Conservation (phyloP, 2,888 invertebrate genomes). For the Therioaphis trifolii region DNA sequence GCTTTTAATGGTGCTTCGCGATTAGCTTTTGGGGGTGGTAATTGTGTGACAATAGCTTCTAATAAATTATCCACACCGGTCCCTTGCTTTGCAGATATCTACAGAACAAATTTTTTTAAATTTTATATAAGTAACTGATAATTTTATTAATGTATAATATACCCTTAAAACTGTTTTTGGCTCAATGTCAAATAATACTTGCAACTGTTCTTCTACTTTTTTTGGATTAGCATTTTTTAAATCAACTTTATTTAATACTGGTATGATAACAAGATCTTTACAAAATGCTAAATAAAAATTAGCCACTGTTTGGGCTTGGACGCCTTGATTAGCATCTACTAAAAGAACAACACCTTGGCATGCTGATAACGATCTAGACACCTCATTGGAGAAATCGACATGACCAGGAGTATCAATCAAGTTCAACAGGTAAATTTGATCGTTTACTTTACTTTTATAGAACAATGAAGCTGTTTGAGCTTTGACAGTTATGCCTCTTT, state of each 20-base stretch:
- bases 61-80: slow-evolving; percentile 83
- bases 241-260: slow-evolving; percentile 97
- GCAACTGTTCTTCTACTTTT: slow-evolving; percentile 81
- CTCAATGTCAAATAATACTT: slow-evolving; percentile 84
- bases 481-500: slow-evolving; percentile 98
- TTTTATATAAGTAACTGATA: slow-evolving; percentile 7
- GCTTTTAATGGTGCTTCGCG: slow-evolving; percentile 78
- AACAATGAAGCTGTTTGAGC: slow-evolving; percentile 94
- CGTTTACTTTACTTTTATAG: slow-evolving; percentile 75
- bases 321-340: slow-evolving; percentile 93
- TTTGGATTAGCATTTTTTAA: slow-evolving; percentile 90
- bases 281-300: slow-evolving; percentile 92
- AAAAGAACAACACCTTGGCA: slow-evolving; percentile 93
- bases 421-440: slow-evolving; percentile 84
- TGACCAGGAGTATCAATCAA: slow-evolving; percentile 98
- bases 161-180: slow-evolving; percentile 80
- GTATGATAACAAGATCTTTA: slow-evolving; percentile 84
- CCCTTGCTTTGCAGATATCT: slow-evolving; percentile 92
- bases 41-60: slow-evolving; percentile 79
- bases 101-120: slow-evolving; percentile 59
- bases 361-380: slow-evolving; percentile 88
- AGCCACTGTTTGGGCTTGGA: slow-evolving; percentile 98
- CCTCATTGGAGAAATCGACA: slow-evolving; percentile 97
- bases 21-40: slow-evolving; percentile 80
- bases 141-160: not conserved